Evolutionary conservation across 2,888 invertebrate genomes (phyloP).

Genomic region (Polydesmus complanatus): DNA sequence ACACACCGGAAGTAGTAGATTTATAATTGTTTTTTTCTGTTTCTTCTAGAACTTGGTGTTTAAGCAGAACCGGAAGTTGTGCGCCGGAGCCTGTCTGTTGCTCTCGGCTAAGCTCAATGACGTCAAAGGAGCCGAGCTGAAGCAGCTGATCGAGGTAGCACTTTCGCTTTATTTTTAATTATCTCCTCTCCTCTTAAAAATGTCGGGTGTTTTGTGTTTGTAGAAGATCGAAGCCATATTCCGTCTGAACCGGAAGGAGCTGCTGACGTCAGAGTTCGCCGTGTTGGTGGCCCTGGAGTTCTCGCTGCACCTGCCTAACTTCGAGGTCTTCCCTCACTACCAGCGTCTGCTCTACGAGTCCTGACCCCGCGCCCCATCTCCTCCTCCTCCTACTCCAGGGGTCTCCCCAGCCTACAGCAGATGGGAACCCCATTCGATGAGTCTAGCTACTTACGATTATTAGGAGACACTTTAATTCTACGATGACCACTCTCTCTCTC

Average conservation of each 20-base stretch:
- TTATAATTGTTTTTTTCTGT: not conserved
- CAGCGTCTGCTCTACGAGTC: constrained; percentile 85
- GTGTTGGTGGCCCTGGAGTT: constrained; percentile 90
- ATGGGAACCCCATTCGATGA: too few relatives aligned
- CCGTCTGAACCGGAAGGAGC: constrained; percentile 75
- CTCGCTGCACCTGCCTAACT: constrained; percentile 76
- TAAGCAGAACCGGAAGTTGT: constrained; percentile 87
- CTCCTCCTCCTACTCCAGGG: too few relatives aligned
- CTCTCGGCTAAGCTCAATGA: constrained; percentile 94
- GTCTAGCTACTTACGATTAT: too few relatives aligned
- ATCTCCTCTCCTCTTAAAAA: not conserved
- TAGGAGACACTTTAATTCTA: too few relatives aligned
- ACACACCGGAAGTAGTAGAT: not conserved
- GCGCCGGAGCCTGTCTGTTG: constrained; percentile 86
- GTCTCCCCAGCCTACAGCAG: too few relatives aligned
- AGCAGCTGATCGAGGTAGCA: constrained; percentile 70
- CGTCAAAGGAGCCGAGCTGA: constrained; percentile 76
- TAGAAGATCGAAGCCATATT: constrained; percentile 84
- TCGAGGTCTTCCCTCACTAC: constrained; percentile 88
- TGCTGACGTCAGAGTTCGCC: constrained; percentile 83
- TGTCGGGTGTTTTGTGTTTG: constrained; percentile 24
- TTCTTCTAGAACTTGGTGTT: constrained; percentile 54
- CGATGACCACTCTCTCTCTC: too few relatives aligned
- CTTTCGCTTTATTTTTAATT: not conserved
- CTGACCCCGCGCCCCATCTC: constrained; percentile 38